phyloP scores from a whole-genome alignment of 1,140 invertebrate genomes.

The Pissodes strobi region DNA sequence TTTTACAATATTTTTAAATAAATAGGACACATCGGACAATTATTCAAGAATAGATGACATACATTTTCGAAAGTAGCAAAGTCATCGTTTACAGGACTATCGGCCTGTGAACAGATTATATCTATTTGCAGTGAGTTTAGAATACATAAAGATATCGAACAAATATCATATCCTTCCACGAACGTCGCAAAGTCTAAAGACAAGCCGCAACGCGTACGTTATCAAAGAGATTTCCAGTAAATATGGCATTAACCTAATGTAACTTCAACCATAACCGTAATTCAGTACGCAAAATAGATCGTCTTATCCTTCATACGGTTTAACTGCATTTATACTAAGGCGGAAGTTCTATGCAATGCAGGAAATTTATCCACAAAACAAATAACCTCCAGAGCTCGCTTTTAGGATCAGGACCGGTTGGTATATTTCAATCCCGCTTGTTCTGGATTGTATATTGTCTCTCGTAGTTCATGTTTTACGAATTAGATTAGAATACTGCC shows the following conservation, averaged over 20 bases:
- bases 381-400: constrained; percentile 18
- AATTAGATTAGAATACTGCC: constrained; percentile 10
- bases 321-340: constrained; percentile 20
- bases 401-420: constrained; percentile 16
- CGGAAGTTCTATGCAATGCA: constrained; percentile 23
- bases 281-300: constrained; percentile 17
- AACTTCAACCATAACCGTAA: constrained; percentile 8
- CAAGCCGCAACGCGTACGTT: constrained; percentile 4
- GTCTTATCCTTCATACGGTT: constrained; percentile 17
- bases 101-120: too few relatives aligned
- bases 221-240: constrained; percentile 6
- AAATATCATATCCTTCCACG: too few relatives aligned
- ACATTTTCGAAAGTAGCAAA: too few relatives aligned
- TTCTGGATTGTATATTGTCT: constrained; percentile 19
- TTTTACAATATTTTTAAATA: too few relatives aligned
- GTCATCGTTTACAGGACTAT: too few relatives aligned
- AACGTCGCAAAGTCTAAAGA: not conserved
- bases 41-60: too few relatives aligned
- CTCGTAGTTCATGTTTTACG: constrained; percentile 11
- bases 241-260: constrained; percentile 17
- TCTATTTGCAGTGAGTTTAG: too few relatives aligned
- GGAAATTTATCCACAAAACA: constrained; percentile 28
- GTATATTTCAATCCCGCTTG: constrained; percentile 17
- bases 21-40: too few relatives aligned
- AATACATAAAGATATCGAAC: too few relatives aligned